Evolutionary conservation across 2,888 invertebrate species (phyloP).

Genomic region (Hirudinaria manillensis): DNA sequence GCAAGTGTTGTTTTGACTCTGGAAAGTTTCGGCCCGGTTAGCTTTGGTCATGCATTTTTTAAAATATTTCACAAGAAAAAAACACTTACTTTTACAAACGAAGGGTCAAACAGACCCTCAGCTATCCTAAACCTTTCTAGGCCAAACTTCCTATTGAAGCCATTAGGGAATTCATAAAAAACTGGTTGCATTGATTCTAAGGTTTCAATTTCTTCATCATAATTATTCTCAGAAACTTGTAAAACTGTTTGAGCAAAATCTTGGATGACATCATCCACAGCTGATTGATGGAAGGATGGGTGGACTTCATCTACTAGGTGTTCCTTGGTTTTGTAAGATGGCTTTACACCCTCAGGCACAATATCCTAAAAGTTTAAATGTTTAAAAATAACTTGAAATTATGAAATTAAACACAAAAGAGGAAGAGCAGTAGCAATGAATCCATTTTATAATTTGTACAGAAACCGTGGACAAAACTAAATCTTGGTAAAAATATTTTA

Average conservation of each 20-base stretch:
- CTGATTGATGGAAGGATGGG: constrained; percentile 2
- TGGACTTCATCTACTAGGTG: constrained; percentile 4
- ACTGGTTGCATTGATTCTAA: constrained; percentile 50
- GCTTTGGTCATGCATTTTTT: not conserved
- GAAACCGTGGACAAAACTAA: too few relatives aligned
- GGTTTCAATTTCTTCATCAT: constrained; percentile 30
- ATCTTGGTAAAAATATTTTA: too few relatives aligned
- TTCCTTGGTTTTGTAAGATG: constrained; percentile 18
- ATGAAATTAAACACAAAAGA: too few relatives aligned
- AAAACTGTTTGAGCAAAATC: constrained; percentile 28
- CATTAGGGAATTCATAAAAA: constrained; percentile 95
- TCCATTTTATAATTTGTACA: too few relatives aligned
- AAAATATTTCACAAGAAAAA: not conserved
- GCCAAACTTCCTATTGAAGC: constrained; percentile 91
- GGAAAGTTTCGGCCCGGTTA: not conserved
- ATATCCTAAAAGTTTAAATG: not conserved
- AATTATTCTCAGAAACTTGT: constrained; percentile 13
- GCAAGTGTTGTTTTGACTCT: constrained; percentile 46
- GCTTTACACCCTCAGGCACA: constrained; percentile 9
- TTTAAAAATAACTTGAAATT: too few relatives aligned
- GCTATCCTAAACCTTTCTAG: constrained; percentile 84
- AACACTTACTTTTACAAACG: constrained; percentile 52
- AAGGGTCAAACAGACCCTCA: constrained; percentile 87
- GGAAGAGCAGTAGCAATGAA: too few relatives aligned
- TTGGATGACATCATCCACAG: constrained; percentile 11